Evolutionary conservation across 1,140 invertebrate species (phyloP).

Genomic region (Pseudomyrmex pallidus): DNA sequence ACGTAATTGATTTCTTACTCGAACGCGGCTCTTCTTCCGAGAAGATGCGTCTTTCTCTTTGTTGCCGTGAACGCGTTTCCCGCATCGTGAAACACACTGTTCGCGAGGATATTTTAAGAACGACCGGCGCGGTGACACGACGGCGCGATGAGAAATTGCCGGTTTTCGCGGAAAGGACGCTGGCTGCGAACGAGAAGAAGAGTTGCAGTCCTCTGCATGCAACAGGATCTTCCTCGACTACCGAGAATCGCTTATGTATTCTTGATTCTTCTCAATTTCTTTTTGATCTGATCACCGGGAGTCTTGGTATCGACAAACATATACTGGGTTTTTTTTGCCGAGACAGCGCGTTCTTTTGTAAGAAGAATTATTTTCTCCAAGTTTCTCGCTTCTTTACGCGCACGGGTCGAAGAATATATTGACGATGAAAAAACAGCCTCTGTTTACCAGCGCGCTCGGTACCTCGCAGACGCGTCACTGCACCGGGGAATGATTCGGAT

Average conservation of each 20-base stretch:
- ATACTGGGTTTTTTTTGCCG: neutral
- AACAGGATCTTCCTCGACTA: neutral
- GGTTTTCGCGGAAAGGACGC: neutral
- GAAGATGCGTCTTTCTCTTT: constrained; percentile 1
- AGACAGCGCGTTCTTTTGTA: neutral
- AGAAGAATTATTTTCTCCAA: no score
- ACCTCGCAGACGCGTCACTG: neutral
- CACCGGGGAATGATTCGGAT: neutral
- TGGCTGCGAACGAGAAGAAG: neutral
- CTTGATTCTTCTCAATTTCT: neutral
- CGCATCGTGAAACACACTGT: neutral
- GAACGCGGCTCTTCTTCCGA: neutral
- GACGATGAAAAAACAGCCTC: neutral
- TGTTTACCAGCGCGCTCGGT: constrained; percentile 17
- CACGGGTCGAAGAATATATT: no score
- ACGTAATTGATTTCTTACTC: constrained; percentile 70
- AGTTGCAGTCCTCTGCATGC: neutral
- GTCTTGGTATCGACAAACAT: no score
- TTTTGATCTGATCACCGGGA: neutral
- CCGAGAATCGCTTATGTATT: neutral
- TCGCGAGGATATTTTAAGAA: constrained; percentile 24
- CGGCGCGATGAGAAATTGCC: constrained; percentile 5
- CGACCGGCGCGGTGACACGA: neutral
- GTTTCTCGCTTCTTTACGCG: no score
- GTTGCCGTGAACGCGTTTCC: neutral